Evolutionary conservation across 2,113 vertebrate species (phyloP), one percentile per base, ranked within the genome.

Genomic region (Oreochromis tanganicae): DNA sequence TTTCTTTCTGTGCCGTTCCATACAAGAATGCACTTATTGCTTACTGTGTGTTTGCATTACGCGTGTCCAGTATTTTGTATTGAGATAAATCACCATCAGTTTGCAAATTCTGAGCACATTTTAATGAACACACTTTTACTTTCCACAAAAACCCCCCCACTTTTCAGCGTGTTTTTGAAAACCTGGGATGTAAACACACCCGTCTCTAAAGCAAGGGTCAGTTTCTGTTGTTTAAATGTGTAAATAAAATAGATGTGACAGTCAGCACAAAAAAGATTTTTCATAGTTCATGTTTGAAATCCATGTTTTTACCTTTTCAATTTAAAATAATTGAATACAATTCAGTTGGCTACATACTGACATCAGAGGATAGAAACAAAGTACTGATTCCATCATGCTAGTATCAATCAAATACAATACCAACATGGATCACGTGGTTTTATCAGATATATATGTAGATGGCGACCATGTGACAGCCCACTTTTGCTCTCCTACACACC

Each of bases 141-240:
- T 66, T 66, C 17, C 61, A 36, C 29, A 19, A 9, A 0, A 2
- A 6, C 1, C 3, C 21, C 2, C 10, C 21, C 19, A 5, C 5
- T 32, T 36, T 36, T 63, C 59, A 11, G 4, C 3, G 0, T 7
- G 59, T 63, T 36, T 63, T 63, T 19, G 0, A 66, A 38, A 66
- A 66, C 19, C 61, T 66, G 61, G 61, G 2, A 38, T 38, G 61
- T 38, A 13, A 66, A 38, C 61, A 13, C 34, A 38, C 61, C 61
- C 1, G 4, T 66, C 61, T 66, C 19, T 3, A 66, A 13, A 66
- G 4, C 61, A 66, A 66, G 34, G 34, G 19, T 3, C 10, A 5
- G 61, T 66, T 4, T 66, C 32, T 66, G 4, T 66, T 66, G 17
- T 21, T 66, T 2, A 38, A 66, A 13, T 66, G 61, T 38, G 61